Percentiles rank a stretch among this genome's conserved stretches.
These are phyloP conservation scores for Phrixothrix hirtus DNA, from an alignment of 2,888 invertebrate species.

Conservation along the genomic window DNA sequence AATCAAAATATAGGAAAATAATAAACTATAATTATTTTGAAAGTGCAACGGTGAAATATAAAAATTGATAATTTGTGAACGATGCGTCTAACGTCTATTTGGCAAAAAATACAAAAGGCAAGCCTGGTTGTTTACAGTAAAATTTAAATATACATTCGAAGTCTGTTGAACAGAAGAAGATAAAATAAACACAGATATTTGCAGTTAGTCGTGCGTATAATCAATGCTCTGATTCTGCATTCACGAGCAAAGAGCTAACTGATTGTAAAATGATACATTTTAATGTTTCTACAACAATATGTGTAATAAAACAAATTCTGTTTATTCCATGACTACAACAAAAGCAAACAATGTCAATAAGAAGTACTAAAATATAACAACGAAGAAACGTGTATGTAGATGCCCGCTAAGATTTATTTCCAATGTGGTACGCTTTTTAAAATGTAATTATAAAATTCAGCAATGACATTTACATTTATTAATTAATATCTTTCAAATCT, in stretches of 20 bases:
- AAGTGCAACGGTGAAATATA: too few species aligned
- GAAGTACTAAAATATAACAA: too few species aligned
- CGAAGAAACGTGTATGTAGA: too few species aligned
- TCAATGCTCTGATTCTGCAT: constrained; percentile 50
- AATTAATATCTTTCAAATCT: too few species aligned
- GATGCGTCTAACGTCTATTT: too few species aligned
- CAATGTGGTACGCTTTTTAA: too few species aligned
- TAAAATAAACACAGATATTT: constrained; percentile 34
- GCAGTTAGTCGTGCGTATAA: constrained; percentile 51
- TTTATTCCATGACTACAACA: constrained; percentile 35
- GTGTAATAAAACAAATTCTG: constrained; percentile 44
- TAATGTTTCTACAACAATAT: constrained; percentile 48
- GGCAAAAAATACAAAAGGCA: background rate
- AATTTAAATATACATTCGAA: background rate
- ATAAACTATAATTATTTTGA: too few species aligned
- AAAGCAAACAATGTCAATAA: constrained; percentile 13
- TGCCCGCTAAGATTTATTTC: background rate
- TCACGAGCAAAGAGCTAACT: constrained; percentile 44
- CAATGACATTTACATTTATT: too few species aligned
- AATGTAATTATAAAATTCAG: constrained; percentile 1
- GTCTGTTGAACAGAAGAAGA: constrained; percentile 2
- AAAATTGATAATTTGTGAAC: too few species aligned
- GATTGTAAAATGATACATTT: constrained; percentile 52
- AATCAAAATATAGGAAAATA: background rate
- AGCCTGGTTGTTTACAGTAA: background rate